Percentiles rank a stretch among this genome's conserved stretches.
Conservation (phyloP, 2,113 vertebrate genomes). For the Bettongia penicillata region DNA sequence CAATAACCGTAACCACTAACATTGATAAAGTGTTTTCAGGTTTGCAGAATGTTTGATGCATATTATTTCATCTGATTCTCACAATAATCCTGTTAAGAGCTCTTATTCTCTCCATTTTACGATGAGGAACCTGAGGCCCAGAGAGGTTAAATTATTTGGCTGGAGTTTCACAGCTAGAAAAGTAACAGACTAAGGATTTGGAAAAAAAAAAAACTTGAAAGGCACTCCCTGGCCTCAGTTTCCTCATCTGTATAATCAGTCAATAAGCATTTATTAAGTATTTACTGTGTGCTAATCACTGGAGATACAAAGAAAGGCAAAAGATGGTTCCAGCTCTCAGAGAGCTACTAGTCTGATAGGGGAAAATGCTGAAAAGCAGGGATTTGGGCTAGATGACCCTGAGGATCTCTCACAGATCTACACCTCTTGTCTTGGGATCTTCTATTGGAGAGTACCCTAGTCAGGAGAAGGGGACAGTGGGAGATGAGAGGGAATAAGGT, state of each 20-base stretch:
- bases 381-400: background rate
- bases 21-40: background rate
- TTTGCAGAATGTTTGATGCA: background rate
- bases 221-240: background rate
- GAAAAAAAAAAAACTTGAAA: background rate
- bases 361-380: background rate
- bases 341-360: background rate
- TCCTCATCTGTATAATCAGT: background rate
- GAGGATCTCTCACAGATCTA: background rate
- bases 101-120: background rate
- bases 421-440: background rate
- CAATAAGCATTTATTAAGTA: background rate
- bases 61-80: background rate
- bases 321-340: background rate
- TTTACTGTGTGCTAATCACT: background rate
- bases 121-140: too few species aligned
- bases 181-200: background rate
- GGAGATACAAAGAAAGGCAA: background rate
- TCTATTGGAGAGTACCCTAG: background rate
- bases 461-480: background rate
- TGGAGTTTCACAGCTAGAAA: background rate
- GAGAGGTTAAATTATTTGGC: background rate
- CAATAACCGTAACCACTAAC: background rate
- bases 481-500: background rate
- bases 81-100: too few species aligned